These are phyloP conservation scores for Myotis planiceps DNA, from an alignment of 2,797 vertebrate genomes.

Conservation along the genomic window DNA sequence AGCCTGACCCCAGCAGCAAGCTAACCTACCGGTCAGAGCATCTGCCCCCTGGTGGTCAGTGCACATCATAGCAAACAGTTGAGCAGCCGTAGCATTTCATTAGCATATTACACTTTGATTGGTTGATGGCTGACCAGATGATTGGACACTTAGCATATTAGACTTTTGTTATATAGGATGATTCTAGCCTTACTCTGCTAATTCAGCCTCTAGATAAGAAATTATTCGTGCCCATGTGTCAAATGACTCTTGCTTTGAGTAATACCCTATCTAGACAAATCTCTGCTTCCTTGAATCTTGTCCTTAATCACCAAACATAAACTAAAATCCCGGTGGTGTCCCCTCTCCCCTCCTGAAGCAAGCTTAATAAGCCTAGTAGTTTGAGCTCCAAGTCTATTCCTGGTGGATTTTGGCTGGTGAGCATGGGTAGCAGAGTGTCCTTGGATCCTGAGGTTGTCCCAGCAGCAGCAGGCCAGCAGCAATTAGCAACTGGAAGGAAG, in stretches of 20 bases:
- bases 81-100: too few relatives aligned
- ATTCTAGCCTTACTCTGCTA: neutral
- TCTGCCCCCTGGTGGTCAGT: too few relatives aligned
- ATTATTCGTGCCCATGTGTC: neutral
- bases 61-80: too few relatives aligned
- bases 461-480: neutral
- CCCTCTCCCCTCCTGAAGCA: neutral
- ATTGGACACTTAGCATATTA: too few relatives aligned
- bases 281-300: neutral
- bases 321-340: neutral
- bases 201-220: neutral
- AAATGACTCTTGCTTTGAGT: neutral
- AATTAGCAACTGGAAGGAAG: neutral
- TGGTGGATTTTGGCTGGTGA: neutral
- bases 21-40: too few relatives aligned
- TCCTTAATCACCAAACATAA: neutral
- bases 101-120: too few relatives aligned
- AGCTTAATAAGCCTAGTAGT: neutral
- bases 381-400: neutral
- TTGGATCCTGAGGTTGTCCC: neutral
- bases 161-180: too few relatives aligned
- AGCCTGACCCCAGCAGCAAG: too few relatives aligned
- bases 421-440: neutral
- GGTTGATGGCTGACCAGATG: too few relatives aligned
- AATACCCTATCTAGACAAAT: neutral